A percentile compares a stretch with the other conserved stretches of the same genome.
These are phyloP conservation scores for Dioctria linearis DNA, from an alignment of 2,888 invertebrate species.

Conservation along the genomic window DNA sequence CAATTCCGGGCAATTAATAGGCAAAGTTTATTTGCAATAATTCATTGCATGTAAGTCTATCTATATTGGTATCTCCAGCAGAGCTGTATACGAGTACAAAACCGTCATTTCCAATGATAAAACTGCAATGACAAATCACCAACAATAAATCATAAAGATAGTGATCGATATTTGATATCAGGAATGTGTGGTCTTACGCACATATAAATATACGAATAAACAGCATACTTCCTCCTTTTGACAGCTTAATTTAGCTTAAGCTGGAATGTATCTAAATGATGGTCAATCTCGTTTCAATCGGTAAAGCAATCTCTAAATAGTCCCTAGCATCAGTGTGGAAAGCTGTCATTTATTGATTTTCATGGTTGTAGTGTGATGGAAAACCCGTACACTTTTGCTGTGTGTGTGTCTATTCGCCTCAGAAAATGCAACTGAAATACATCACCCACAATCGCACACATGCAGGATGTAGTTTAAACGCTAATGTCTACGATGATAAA, in stretches of 20 bases:
- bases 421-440: neutral
- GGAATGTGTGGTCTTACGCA: slow-evolving; percentile 10
- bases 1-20: neutral
- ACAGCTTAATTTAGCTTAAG: slow-evolving; percentile 29
- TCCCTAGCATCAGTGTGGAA: neutral
- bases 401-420: neutral
- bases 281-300: neutral
- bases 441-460: too few species aligned
- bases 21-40: neutral
- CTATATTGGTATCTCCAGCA: neutral
- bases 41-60: slow-evolving; percentile 3
- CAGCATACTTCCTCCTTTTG: slow-evolving; percentile 38
- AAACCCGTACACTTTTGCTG: neutral
- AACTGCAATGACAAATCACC: slow-evolving; percentile 29
- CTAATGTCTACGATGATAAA: too few species aligned
- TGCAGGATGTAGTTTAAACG: too few species aligned
- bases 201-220: neutral
- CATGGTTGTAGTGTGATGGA: neutral
- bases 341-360: slow-evolving; percentile 25
- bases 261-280: neutral
- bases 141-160: slow-evolving; percentile 18
- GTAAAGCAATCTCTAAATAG: neutral
- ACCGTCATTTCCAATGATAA: slow-evolving; percentile 11
- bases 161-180: slow-evolving; percentile 41
- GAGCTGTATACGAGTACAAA: neutral